Percentiles rank a stretch among this genome's conserved stretches.
phyloP scores from a whole-genome alignment of 1,140 invertebrate species.

The Brachionus rotundiformis region DNA sequence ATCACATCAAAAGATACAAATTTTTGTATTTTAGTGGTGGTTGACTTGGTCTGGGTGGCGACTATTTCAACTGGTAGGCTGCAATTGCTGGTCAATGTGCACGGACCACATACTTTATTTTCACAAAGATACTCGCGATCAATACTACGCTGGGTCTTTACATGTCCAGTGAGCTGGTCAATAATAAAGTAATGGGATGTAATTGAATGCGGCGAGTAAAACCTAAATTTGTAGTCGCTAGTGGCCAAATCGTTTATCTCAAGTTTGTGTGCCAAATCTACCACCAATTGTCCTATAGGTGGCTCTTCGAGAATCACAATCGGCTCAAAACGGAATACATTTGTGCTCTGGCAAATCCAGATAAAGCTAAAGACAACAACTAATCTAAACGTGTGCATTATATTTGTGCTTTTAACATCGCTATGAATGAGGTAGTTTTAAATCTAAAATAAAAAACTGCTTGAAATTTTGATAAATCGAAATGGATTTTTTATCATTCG shows the following conservation, averaged over 20 bases:
- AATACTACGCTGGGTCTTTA: slow-evolving; percentile 37
- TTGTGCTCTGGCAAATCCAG: background rate
- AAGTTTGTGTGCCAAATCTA: slow-evolving; percentile 31
- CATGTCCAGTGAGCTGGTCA: slow-evolving; percentile 44
- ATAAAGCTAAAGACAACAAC: background rate
- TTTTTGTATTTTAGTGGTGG: slow-evolving; percentile 15
- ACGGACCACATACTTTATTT: slow-evolving; percentile 45
- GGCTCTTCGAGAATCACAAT: slow-evolving; percentile 33
- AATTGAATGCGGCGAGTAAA: slow-evolving; percentile 47
- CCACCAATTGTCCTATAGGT: slow-evolving; percentile 17
- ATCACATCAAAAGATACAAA: slow-evolving; percentile 51
- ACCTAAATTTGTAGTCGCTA: slow-evolving; percentile 48
- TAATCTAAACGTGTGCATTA: background rate
- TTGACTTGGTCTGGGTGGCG: background rate
- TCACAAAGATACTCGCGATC: slow-evolving; percentile 48
- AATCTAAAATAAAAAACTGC: slow-evolving; percentile 5
- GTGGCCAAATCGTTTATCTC: slow-evolving; percentile 42
- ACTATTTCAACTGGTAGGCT: slow-evolving; percentile 50
- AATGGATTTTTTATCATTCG: slow-evolving; percentile 14
- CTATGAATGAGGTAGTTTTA: background rate
- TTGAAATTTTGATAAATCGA: slow-evolving; percentile 37
- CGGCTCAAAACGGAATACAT: slow-evolving; percentile 45
- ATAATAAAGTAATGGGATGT: slow-evolving; percentile 48
- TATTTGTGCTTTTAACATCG: background rate
- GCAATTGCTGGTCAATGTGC: slow-evolving; percentile 32